Conservation (phyloP, 2,797 vertebrate genomes). For the Serranus cabrilla region DNA sequence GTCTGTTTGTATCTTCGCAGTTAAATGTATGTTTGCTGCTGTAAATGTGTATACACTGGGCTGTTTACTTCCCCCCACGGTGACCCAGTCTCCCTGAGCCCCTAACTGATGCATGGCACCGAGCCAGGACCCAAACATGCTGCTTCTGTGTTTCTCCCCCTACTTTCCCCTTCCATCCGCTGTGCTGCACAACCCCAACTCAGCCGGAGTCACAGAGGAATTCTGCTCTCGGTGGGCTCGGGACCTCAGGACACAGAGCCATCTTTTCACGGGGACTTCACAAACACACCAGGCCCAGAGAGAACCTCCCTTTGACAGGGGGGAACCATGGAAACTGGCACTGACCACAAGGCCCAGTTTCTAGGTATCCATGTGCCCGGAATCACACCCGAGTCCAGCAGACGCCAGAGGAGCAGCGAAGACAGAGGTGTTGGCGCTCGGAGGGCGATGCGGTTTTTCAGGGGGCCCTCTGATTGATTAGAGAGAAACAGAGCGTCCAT, state of each 20-base stretch:
- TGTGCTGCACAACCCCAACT: conserved; percentile 49
- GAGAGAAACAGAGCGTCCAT: conserved; percentile 73
- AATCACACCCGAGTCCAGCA: conserved; percentile 67
- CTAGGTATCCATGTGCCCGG: conserved; percentile 73
- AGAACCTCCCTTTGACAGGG: conserved; percentile 72
- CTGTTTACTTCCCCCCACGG: conserved; percentile 58
- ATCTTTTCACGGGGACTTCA: conserved; percentile 76
- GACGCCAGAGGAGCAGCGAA: conserved; percentile 62
- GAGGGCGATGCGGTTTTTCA: conserved; percentile 53
- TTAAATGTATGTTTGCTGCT: conserved; percentile 32
- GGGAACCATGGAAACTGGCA: conserved; percentile 80
- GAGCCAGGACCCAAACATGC: conserved; percentile 64
- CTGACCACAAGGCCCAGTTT: conserved; percentile 67
- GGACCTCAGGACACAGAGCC: conserved; percentile 74
- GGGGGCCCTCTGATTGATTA: conserved; percentile 73
- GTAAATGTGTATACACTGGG: conserved; percentile 30
- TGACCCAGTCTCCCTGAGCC: conserved; percentile 59
- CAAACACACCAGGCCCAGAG: conserved; percentile 67
- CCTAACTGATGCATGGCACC: conserved; percentile 52
- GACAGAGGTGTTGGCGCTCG: conserved; percentile 66
- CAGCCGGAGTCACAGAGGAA: conserved; percentile 53
- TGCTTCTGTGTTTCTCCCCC: conserved; percentile 42
- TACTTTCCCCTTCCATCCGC: conserved; percentile 41
- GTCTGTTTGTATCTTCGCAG: conserved; percentile 14
- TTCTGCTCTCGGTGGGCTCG: conserved; percentile 57